Conservation (phyloP, 2,888 invertebrate species). For the Patella caerulea region DNA sequence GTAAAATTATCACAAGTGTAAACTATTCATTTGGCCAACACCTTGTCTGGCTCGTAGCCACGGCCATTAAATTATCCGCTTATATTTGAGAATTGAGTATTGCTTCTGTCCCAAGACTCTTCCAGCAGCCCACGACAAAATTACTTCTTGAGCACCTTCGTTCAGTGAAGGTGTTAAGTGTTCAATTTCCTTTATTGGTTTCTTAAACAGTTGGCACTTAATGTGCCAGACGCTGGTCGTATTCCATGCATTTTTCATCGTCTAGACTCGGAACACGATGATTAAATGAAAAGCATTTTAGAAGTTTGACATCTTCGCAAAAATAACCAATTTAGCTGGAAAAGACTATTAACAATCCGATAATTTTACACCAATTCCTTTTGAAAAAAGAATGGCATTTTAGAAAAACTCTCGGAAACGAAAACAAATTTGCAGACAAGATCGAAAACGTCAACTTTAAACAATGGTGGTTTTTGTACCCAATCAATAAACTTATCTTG, state of each 20-base stretch:
- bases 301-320: not conserved
- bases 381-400: no score
- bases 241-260: slow-evolving; percentile 4
- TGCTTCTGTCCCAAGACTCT: not conserved
- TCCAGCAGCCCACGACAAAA: not conserved
- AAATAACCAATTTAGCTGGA: no score
- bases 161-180: not conserved
- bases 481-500: no score
- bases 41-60: slow-evolving; percentile 7
- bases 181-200: slow-evolving; percentile 10
- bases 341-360: not conserved
- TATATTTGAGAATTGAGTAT: slow-evolving; percentile 8
- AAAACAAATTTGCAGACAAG: no score
- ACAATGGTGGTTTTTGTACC: no score
- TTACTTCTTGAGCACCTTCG: slow-evolving; percentile 5
- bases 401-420: no score
- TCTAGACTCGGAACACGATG: not conserved
- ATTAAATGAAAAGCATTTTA: slow-evolving; percentile 6
- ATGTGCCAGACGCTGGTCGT: slow-evolving; percentile 5
- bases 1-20: slow-evolving; percentile 25
- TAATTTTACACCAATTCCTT: not conserved
- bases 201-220: slow-evolving; percentile 8
- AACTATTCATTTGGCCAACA: slow-evolving; percentile 24
- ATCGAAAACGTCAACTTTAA: no score
- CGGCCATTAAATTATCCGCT: slow-evolving; percentile 21